These are phyloP conservation scores for Hemistola chrysoprasaria DNA, from an alignment of 2,888 invertebrate species.

Conservation along the genomic window DNA sequence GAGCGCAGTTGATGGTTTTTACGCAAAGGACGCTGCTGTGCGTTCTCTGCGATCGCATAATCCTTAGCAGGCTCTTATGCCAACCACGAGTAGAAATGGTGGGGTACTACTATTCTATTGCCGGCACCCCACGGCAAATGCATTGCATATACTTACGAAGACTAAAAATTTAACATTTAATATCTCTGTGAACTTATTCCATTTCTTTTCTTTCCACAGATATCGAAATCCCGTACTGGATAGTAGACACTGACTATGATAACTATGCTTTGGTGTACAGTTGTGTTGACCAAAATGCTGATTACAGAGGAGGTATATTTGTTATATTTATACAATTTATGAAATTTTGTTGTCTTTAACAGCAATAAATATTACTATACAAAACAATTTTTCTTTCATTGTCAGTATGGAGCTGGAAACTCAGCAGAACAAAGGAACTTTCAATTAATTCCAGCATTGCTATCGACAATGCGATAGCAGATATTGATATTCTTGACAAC, in stretches of 20 bases:
- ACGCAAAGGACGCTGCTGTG: no score
- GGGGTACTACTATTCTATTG: no score
- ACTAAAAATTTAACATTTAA: no score
- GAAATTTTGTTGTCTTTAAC: no score
- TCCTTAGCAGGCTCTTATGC: no score
- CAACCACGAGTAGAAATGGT: no score
- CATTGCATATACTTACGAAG: no score
- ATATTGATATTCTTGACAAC: constrained; percentile 46
- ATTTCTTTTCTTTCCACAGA: constrained; percentile 30
- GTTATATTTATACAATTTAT: no score
- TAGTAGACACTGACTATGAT: constrained; percentile 82
- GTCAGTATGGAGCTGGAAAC: constrained; percentile 59
- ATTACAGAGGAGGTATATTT: constrained; percentile 34
- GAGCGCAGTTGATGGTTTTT: no score
- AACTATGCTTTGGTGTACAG: constrained; percentile 83
- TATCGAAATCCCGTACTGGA: constrained; percentile 66
- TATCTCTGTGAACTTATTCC: no score
- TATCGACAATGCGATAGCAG: constrained; percentile 41
- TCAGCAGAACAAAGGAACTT: constrained; percentile 49
- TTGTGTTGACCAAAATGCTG: constrained; percentile 61
- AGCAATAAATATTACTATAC: not conserved
- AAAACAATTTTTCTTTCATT: constrained; percentile 12
- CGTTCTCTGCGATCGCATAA: no score
- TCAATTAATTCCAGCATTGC: constrained; percentile 27
- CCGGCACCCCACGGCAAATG: no score